Percentiles rank a stretch among this genome's conserved stretches.
Evolutionary conservation across 2,113 vertebrate species (phyloP).

Genomic region (Odocoileus hemionus): DNA sequence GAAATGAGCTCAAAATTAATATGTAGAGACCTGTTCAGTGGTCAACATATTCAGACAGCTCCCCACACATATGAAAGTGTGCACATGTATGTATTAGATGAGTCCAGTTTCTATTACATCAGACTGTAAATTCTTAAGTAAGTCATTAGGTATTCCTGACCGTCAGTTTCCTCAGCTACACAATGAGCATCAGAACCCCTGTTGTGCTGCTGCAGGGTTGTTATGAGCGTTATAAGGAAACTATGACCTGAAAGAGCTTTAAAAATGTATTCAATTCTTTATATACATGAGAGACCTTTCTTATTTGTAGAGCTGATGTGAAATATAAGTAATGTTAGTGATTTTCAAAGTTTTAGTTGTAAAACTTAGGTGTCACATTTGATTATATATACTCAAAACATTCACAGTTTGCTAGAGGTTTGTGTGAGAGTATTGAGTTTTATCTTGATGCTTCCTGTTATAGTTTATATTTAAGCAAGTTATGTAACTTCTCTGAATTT

Average conservation of each 20-base stretch:
- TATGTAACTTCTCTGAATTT: neutral
- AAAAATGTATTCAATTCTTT: neutral
- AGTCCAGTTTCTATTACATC: neutral
- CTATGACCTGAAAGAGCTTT: neutral
- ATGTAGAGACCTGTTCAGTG: neutral
- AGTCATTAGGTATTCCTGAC: neutral
- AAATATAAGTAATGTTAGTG: neutral
- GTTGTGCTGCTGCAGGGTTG: neutral
- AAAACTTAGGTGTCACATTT: neutral
- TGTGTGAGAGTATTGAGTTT: neutral
- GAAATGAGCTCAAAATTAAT: neutral
- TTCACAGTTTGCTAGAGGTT: neutral
- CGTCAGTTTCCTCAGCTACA: neutral
- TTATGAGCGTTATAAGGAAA: neutral
- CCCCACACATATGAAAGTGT: neutral
- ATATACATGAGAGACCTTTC: neutral
- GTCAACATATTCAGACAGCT: neutral
- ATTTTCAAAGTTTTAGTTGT: neutral
- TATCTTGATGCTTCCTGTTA: neutral
- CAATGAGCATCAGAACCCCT: neutral
- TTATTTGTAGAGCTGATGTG: neutral
- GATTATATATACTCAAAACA: neutral
- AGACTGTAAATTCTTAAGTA: neutral
- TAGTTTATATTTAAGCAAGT: neutral
- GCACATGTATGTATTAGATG: neutral